Base-by-base conservation (phyloP, 1,140 invertebrate species). In the Bombus confusus region DNA sequence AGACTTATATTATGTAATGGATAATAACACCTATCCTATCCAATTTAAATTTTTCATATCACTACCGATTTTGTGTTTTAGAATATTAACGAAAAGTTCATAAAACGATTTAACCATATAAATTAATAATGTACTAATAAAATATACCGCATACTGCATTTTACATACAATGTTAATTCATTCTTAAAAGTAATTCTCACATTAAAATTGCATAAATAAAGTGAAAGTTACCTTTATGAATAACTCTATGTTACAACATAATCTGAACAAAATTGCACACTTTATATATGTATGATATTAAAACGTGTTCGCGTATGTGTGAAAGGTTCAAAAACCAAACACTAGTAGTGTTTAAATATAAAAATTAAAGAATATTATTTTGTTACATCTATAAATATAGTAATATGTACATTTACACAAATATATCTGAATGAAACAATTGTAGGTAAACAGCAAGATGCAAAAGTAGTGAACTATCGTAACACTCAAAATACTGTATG, bases 161-260 rank as follows among this genome's bases (percentile, higher is more conserved):
- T 59, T 28, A 31, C 74, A 9, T 28, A 37, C 52, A 57, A n/a
- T 62, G 12, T 62, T 62, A 62, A 62, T 62, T 80, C 57, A 72
- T 79, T 69, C 76, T 39, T 85, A 85, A 85, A 85, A 85, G 77
- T 80, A 80, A 85, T 34, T 43, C 3, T 79, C 83, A 52, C 43
- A 39, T 78, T 78, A 78, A 57, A n/a, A 57, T 57, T n/a, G 13
- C 39, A 2, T 52, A 10, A 28, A 62, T 72, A 80, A 85, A 52
- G 28, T 62, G 68, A 43, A 79, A 80, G 31, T 75, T 80, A 85
- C 71, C 80, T 81, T 81, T 68, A 69, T 39, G 59, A 74, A 37
- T 25, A 62, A 72, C 18, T 43, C 28, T 85, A 74, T 85, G 79
- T 57, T 75, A 85, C 57, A 72, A 81, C 47, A 68, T 81, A 85